Base-by-base conservation (phyloP, 2,113 vertebrate genomes). In the Alethe castanea region DNA sequence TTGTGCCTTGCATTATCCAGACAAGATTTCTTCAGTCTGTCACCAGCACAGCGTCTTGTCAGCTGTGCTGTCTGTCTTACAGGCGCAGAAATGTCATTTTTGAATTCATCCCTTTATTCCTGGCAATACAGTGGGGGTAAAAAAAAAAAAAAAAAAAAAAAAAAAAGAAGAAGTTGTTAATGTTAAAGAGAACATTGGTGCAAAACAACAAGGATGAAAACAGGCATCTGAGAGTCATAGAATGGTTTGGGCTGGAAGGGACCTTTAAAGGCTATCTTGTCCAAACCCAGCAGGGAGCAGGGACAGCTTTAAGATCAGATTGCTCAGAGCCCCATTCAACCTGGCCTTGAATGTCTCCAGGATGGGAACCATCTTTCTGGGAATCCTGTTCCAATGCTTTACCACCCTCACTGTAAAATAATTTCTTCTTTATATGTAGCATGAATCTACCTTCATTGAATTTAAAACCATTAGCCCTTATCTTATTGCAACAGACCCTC, bases 21-120 rank as follows among this genome's bases (percentile, higher is more conserved):
- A 31, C 52, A 71, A 90, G 76, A 92, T 64, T 86, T 70, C 44
- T 85, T 88, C 87, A 81, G 81, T 90, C 87, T 95, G 93, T 91
- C 87, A 94, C 62, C n/a, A 73, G 10, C 54, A 53, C 17, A 76
- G 50, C 15, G 0, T 92, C 84, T 82, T 87, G 77, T 81, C 6
- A 28, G 29, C 71, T 73, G 36, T 47, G 60, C 92, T 94, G 81
- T 72, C 87, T 90, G 61, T 95, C 90, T 88, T 47, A 24, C 25
- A 54, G 47, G 52, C 2, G 3, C 4, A 14, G 47, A 95, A 88
- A 70, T 80, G 65, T 3, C 18, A 2, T 8, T 33, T 88, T 61
- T 93, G 67, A 35, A 87, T 85, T 91, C 71, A 81, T 87, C 42
- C 28, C 4, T 81, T 45, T 67, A 59, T 76, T 15, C 19, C 54